Conservation (phyloP, 2,113 vertebrate genomes). For the Chamaea fasciata region DNA sequence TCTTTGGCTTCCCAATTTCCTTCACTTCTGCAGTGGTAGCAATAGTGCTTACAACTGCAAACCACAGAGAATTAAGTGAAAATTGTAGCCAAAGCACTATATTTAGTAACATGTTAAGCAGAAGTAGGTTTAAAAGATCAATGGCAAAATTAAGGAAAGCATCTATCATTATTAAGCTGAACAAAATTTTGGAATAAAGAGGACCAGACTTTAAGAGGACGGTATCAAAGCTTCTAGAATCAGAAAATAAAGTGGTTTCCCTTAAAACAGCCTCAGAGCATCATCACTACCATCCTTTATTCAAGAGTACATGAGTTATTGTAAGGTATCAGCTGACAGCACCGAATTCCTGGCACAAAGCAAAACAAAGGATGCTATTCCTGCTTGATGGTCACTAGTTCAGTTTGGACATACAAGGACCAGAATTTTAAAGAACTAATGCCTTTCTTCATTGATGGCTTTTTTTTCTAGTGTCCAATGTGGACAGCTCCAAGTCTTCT, state of each 20-base stretch:
- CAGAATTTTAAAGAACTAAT: neutral
- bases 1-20: neutral
- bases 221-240: neutral
- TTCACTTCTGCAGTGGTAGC: neutral
- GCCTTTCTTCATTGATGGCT: neutral
- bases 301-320: neutral
- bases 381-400: accelerated
- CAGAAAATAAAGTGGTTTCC: neutral
- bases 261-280: neutral
- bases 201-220: neutral
- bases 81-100: neutral
- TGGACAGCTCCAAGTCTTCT: constrained; percentile 17
- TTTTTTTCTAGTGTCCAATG: neutral
- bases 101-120: neutral
- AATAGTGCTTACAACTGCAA: neutral
- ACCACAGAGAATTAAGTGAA: neutral
- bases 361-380: neutral
- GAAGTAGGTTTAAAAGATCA: neutral
- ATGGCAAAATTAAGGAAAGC: neutral
- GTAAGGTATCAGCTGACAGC: neutral
- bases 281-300: neutral
- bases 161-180: neutral
- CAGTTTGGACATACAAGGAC: neutral
- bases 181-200: neutral
- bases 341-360: neutral